A percentile compares a stretch with the other conserved stretches of the same genome.
Conservation (phyloP, 2,888 invertebrate genomes). For the Mongoloraphidia duomilia region DNA sequence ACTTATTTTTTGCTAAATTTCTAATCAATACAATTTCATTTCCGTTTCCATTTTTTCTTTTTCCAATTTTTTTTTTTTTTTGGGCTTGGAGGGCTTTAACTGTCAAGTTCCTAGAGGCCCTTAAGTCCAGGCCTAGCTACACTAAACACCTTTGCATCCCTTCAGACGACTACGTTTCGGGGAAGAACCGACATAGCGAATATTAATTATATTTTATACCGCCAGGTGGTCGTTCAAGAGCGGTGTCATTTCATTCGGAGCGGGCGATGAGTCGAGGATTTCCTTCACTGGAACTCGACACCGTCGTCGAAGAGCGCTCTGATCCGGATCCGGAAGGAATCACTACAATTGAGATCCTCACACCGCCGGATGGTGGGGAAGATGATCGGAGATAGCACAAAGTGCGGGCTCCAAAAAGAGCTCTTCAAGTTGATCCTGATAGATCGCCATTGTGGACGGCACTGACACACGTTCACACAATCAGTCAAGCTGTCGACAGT, state of each 20-base stretch:
- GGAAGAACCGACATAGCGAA: constrained; percentile 4
- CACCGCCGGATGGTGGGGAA: constrained; percentile 25
- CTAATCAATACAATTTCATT: too few species aligned
- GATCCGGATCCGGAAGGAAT: constrained; percentile 47
- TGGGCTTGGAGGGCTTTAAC: too few species aligned
- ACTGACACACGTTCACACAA: constrained; percentile 54
- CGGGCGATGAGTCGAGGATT: constrained; percentile 57
- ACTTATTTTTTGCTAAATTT: too few species aligned
- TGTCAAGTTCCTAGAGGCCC: too few species aligned
- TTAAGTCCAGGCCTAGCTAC: not conserved
- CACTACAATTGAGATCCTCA: constrained; percentile 27
- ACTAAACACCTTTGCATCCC: not conserved
- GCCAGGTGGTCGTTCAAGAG: constrained; percentile 38
- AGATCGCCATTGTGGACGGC: constrained; percentile 73
- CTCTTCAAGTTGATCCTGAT: constrained; percentile 18
- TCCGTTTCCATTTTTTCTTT: too few species aligned
- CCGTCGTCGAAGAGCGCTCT: constrained; percentile 70
- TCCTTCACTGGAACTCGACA: constrained; percentile 65
- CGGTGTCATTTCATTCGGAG: constrained; percentile 46
- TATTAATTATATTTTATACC: not conserved
- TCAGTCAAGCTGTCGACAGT: constrained; percentile 21
- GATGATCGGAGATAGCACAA: too few species aligned
- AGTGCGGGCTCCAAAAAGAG: too few species aligned
- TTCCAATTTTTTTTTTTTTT: too few species aligned
- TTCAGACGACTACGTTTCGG: constrained; percentile 6